These are phyloP conservation scores for Pomacea canaliculata DNA, from an alignment of 2,888 invertebrate genomes.

Conservation along the genomic window DNA sequence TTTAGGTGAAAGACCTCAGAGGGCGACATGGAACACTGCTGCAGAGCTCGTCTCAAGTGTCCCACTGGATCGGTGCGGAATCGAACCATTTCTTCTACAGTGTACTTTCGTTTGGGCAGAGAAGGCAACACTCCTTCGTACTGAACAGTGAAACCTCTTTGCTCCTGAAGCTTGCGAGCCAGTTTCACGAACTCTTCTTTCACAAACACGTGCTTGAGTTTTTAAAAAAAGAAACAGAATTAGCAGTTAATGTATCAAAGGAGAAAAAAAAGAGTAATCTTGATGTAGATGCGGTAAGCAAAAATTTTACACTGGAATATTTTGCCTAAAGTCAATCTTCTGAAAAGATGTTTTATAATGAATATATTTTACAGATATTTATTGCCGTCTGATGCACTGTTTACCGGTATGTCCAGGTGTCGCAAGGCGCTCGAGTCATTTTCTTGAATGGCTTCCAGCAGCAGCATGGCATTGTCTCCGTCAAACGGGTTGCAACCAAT, in stretches of 20 bases:
- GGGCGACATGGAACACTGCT: constrained; percentile 1
- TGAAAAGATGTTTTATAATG: no score
- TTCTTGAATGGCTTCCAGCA: constrained; percentile 49
- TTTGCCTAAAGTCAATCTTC: no score
- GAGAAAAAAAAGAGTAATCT: neutral
- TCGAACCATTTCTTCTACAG: constrained; percentile 42
- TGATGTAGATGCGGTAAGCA: neutral
- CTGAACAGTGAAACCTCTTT: constrained; percentile 39
- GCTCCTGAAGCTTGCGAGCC: constrained; percentile 38
- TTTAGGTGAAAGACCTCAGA: constrained; percentile 25
- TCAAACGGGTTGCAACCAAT: constrained; percentile 57
- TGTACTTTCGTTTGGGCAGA: constrained; percentile 42
- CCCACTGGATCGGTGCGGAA: constrained; percentile 49
- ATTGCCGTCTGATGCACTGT: neutral
- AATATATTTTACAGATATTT: no score
- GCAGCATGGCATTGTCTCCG: constrained; percentile 49
- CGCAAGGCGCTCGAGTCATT: constrained; percentile 53
- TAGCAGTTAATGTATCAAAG: neutral
- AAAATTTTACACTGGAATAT: neutral
- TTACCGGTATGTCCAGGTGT: constrained; percentile 52
- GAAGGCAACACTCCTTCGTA: constrained; percentile 51
- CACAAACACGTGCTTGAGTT: constrained; percentile 48
- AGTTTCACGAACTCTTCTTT: constrained; percentile 48
- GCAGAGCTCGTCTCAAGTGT: constrained; percentile 40
- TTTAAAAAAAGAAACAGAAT: no score